Conservation (phyloP, 1,140 invertebrate species). For the Babylonia areolata region DNA sequence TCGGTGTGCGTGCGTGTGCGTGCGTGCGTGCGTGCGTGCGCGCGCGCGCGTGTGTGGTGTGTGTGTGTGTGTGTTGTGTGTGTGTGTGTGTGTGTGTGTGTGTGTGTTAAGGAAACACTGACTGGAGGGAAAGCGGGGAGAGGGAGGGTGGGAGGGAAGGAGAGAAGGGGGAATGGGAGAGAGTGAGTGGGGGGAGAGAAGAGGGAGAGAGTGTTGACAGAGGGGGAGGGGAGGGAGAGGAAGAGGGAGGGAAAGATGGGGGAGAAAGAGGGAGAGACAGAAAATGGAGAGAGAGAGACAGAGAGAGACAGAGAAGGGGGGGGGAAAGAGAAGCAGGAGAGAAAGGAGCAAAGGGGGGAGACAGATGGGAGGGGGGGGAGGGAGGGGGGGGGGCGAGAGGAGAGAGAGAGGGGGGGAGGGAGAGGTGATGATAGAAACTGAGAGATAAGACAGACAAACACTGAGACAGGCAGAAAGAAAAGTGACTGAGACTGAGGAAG, state of each 20-base stretch:
- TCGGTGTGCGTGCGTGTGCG: too few relatives aligned
- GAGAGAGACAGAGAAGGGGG: slow-evolving; percentile 13
- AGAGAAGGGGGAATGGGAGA: not conserved
- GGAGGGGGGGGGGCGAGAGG: not conserved
- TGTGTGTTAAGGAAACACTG: slow-evolving; percentile 11
- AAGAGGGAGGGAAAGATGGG: not conserved
- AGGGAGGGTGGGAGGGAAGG: not conserved
- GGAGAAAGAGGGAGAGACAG: slow-evolving; percentile 33
- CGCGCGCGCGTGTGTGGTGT: not conserved
- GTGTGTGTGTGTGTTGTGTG: slow-evolving; percentile 29
- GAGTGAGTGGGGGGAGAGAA: slow-evolving; percentile 23
- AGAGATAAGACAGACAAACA: not conserved
- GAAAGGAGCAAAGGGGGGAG: not conserved
- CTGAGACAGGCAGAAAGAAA: not conserved
- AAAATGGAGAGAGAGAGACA: not conserved
- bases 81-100: slow-evolving; percentile 2
- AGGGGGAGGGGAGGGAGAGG: slow-evolving; percentile 28
- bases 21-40: too few relatives aligned
- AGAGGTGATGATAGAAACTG: not conserved
- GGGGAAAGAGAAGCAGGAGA: not conserved
- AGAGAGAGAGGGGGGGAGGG: not conserved
- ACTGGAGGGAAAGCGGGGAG: not conserved
- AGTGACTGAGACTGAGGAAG: not conserved
- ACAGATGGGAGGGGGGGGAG: not conserved
- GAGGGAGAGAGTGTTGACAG: not conserved